Evolutionary conservation across 2,888 invertebrate species (phyloP).

Genomic region (Prosapia bicincta): DNA sequence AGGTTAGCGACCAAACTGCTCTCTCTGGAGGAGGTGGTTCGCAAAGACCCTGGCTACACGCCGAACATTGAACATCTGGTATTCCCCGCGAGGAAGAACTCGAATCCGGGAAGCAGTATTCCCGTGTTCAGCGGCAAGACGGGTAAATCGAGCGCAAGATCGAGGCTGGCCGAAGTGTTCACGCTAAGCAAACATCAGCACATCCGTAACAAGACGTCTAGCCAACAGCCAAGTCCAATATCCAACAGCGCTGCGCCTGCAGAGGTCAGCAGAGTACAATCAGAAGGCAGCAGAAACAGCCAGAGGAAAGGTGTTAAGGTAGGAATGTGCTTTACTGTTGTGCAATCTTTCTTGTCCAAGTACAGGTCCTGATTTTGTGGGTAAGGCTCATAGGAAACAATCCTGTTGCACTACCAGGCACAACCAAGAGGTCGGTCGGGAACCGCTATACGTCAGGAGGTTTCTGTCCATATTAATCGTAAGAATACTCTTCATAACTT

Average conservation of each 20-base stretch:
- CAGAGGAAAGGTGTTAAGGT: slow-evolving; percentile 19
- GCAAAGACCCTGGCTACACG: slow-evolving; percentile 52
- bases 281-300: background rate
- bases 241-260: background rate
- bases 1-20: slow-evolving; percentile 24
- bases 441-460: too few relatives aligned
- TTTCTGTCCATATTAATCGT: too few relatives aligned
- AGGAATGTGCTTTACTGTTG: background rate
- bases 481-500: too few relatives aligned
- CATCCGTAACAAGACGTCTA: background rate
- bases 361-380: too few relatives aligned
- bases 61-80: slow-evolving; percentile 57
- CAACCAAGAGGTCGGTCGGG: too few relatives aligned
- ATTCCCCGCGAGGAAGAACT: slow-evolving; percentile 51
- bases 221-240: background rate
- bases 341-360: too few relatives aligned
- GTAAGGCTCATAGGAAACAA: too few relatives aligned
- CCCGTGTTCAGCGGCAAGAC: slow-evolving; percentile 33
- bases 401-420: too few relatives aligned
- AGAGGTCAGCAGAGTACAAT: background rate
- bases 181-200: slow-evolving; percentile 40
- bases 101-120: slow-evolving; percentile 46
- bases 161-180: slow-evolving; percentile 53
- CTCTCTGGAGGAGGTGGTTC: slow-evolving; percentile 44
- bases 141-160: slow-evolving; percentile 38